Evolutionary conservation across 2,888 invertebrate species (phyloP).

Genomic region (Axea sp.): DNA sequence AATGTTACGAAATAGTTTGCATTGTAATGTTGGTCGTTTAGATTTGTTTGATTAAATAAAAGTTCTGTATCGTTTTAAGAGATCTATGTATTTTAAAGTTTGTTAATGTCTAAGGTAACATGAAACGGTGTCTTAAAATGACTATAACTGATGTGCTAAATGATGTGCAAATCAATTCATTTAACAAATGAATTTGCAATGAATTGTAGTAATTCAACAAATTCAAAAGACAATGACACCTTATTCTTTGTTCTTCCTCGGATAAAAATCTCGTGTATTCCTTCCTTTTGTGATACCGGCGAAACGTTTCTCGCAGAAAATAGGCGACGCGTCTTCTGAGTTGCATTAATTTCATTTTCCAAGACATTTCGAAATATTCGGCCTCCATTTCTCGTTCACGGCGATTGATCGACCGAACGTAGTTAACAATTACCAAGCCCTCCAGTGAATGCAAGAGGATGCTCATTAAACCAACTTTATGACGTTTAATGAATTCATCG

Average conservation of each 20-base stretch:
- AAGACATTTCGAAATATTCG: constrained; percentile 73
- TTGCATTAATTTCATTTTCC: constrained; percentile 72
- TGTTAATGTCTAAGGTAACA: no score
- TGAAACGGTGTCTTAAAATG: no score
- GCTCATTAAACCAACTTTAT: constrained; percentile 43
- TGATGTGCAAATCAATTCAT: no score
- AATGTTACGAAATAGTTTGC: no score
- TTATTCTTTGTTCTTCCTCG: constrained; percentile 87
- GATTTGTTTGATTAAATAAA: no score
- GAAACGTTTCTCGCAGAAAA: constrained; percentile 66
- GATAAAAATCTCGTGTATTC: constrained; percentile 84
- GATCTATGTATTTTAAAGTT: no score
- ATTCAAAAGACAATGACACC: constrained; percentile 38
- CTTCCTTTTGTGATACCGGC: constrained; percentile 70
- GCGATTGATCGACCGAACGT: constrained; percentile 36
- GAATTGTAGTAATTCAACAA: no score
- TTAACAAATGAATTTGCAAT: no score
- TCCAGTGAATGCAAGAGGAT: constrained; percentile 50
- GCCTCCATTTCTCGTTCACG: constrained; percentile 67
- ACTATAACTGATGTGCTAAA: no score
- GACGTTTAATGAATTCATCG: constrained; percentile 30
- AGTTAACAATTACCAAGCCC: constrained; percentile 47
- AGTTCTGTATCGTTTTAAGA: no score
- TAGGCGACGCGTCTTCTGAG: constrained; percentile 69
- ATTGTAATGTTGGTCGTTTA: no score